Base-by-base conservation (phyloP, 2,113 vertebrate species). In the Ctenomys sociabilis region DNA sequence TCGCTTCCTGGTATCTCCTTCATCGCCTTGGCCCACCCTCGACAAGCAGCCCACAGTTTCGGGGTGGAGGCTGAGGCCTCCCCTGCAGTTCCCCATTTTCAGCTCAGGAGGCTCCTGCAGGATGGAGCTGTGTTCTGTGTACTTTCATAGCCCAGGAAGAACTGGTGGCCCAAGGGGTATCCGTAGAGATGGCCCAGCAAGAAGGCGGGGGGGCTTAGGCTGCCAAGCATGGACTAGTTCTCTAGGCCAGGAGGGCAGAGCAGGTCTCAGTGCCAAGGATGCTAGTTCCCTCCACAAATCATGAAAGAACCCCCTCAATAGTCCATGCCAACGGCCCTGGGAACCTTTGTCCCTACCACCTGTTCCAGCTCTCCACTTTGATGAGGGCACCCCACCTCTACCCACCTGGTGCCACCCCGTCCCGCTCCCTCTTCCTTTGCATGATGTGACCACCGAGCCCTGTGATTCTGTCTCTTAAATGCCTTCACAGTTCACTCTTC, bases 291-390 rank as follows among this genome's bases (percentile, higher is more conserved):
- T 52, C 17, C 10, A 4, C 43, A 45, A 30, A 37, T 52, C 43
- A 49, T 32, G 30, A 70, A 68, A 54, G 35, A n/a, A 11, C 7
- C 22, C 8, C n/a, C n/a, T n/a, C n/a, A n/a, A n/a, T 16, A n/a
- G 78, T 43, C 32, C 8, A 45, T 3, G 30, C 57, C 30, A 64
- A 4, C 7, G 3, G 2, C 14, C 37, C 82, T 49, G 7, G 0
- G 43, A 37, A 21, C 8, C 22, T 45, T 35, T 0, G 0, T 88
- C 35, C 6, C 2, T 14, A 13, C 10, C 0, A 0, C 43, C 52
- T 32, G 54, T n/a, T 22, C 19, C 49, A 32, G 45, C 14, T 32
- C 28, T 24, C 57, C 52, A 49, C 5, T 64, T 28, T 0, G 28
- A 21, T 57, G 52, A 80, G 12, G 32, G 45, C 13, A 16, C n/a